Evolutionary conservation across 2,888 invertebrate species (phyloP), one percentile per base, ranked within the genome.

Genomic region (Criorhina ranunculi): DNA sequence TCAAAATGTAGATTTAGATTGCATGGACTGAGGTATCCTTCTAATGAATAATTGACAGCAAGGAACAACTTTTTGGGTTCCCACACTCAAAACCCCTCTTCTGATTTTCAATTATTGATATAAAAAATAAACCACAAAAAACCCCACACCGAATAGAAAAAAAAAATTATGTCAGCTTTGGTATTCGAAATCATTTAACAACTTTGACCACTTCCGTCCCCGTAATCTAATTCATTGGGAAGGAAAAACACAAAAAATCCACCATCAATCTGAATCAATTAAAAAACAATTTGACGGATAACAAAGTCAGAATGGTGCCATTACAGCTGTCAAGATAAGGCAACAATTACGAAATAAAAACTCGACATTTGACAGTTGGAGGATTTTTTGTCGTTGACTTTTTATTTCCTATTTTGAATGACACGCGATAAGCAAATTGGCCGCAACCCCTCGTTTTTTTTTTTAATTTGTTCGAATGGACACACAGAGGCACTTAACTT

Each of bases 401-500:
- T 85, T 85, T 80, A 80, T 85, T 85, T 85, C 66, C 80, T 66
- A 55, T 40, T 66, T 66, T 60, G 80, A 85, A 76, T 85, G 85
- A 85, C 85, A 85, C 80, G 85, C 85, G 85, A 85, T 85, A 85
- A 85, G 80, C 70, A 79, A 83, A 83, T 83, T 79, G 83, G 79
- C 40, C 73, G 49, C 83, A 76, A 80, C 85, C 85, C 80, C 80
- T 85, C 37, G 44, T 49, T 37, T 53, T 29, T 9, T 49, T 49
- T 59, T 37, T 51, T n/a, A n/a, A n/a, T n/a, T n/a, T 42, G 15
- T 46, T 72, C 9, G n/a, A 9, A 35, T 57, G 78, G 78, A 80
- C 85, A 75, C 37, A 83, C 66, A 35, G 24, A 44, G 37, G 57
- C 11, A 66, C 31, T 44, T 67, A 53, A 70, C 33, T 37, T 57